Evolutionary conservation across 1,140 invertebrate species (phyloP), one percentile per base, ranked within the genome.

Genomic region (Pararge aegeria): DNA sequence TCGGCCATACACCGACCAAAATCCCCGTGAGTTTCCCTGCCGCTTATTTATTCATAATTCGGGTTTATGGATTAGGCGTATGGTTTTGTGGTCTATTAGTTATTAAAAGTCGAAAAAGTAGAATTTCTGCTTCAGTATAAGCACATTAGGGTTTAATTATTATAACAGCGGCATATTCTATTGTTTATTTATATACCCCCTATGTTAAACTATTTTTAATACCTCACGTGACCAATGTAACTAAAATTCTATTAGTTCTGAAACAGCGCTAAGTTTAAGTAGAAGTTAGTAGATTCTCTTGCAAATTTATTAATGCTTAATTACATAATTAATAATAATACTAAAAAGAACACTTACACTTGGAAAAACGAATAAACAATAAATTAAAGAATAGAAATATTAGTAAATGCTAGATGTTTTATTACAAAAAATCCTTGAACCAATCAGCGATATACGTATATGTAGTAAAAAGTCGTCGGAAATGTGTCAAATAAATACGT

Each of bases 331-430:
- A 75, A 74, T 83, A 73, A 85, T 62, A 48, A 38, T 61, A 61
- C 44, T 61, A 73, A 75, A 83, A 87, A 80, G 57, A 66, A 73
- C 81, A 62, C 75, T 85, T 84, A 82, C 80, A 86, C 24, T 24
- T 86, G 77, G 70, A 80, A 46, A 86, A 83, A 83, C 78, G 70
- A 86, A 84, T 86, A 83, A 84, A 88, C 84, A 87, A 85, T 80
- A 84, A 84, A 85, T 79, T 77, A 77, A 81, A 80, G 54, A 83
- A 86, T 88, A 88, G 85, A 83, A 81, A 79, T 82, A 85, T 81
- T 88, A 88, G 85, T 79, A 83, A 75, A 62, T 49, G 19, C 42
- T 54, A 56, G 67, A 77, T 78, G 81, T 87, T 86, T 87, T 73
- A 86, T 83, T 87, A 19, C 12, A 12, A 18, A 46, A 21, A 20